These are phyloP conservation scores for Philopedon plagiatum DNA, from an alignment of 2,888 invertebrate species.

Conservation along the genomic window DNA sequence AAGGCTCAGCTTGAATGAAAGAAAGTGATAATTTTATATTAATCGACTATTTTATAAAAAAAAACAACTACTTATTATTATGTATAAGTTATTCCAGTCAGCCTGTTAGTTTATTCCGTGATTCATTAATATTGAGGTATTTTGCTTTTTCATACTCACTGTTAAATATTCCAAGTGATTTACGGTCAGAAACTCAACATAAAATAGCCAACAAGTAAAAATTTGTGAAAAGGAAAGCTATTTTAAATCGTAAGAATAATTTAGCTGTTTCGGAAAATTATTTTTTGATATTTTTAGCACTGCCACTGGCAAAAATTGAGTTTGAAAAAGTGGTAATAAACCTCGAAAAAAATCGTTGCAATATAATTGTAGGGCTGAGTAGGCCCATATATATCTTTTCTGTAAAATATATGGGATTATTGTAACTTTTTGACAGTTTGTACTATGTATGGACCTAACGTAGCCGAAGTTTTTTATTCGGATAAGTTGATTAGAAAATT, in stretches of 20 bases:
- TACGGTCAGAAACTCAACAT: no score
- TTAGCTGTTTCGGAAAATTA: no score
- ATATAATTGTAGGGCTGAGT: conserved; percentile 41
- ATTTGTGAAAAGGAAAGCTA: no score
- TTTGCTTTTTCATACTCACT: conserved; percentile 14
- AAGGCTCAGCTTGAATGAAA: conserved; percentile 68
- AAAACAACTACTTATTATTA: conserved; percentile 65
- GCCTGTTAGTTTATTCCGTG: conserved; percentile 51
- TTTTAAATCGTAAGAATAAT: no score
- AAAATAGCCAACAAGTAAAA: no score
- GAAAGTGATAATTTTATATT: conserved; percentile 69
- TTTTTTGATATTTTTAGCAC: no score
- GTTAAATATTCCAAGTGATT: no score
- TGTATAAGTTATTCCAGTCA: conserved; percentile 67
- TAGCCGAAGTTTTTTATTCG: conserved; percentile 19
- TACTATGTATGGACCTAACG: conserved; percentile 43
- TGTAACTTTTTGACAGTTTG: conserved; percentile 44
- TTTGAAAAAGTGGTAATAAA: conserved; percentile 1
- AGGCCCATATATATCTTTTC: conserved; percentile 42
- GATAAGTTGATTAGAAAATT: background rate
- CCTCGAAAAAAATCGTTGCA: conserved; percentile 38
- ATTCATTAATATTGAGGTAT: conserved; percentile 33
- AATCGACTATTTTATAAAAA: conserved; percentile 67
- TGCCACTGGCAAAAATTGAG: background rate
- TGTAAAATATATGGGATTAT: conserved; percentile 43